Evolutionary conservation across 2,888 invertebrate species (phyloP).

Genomic region (Caenorhabditis japonica): DNA sequence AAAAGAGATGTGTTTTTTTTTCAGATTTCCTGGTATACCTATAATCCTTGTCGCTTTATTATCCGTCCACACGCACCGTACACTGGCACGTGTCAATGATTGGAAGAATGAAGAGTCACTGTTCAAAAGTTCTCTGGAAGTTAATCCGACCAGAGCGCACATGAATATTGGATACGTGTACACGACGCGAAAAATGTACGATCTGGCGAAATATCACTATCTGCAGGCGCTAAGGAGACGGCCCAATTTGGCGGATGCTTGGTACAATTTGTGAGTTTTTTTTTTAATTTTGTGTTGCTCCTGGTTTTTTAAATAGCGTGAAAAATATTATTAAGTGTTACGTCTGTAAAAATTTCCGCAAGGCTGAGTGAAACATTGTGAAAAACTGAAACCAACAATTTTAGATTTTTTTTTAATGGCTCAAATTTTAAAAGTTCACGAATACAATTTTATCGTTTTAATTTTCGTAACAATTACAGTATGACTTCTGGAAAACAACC

Average conservation of each 20-base stretch:
- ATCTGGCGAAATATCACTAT: slow-evolving; percentile 92
- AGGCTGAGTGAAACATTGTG: too few species aligned
- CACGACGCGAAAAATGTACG: slow-evolving; percentile 88
- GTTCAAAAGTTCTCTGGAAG: slow-evolving; percentile 89
- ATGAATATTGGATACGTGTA: slow-evolving; percentile 96
- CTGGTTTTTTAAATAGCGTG: too few species aligned
- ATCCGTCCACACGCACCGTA: slow-evolving; percentile 37
- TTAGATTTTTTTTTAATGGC: too few species aligned
- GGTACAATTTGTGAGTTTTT: slow-evolving; percentile 92
- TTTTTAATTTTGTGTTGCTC: not conserved
- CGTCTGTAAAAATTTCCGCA: too few species aligned
- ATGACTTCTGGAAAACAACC: too few species aligned
- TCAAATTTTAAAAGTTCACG: too few species aligned
- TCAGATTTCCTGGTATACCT: not conserved
- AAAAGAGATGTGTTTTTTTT: too few species aligned
- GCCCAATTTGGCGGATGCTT: slow-evolving; percentile 98
- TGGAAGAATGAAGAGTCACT: slow-evolving; percentile 79
- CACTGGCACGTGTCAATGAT: slow-evolving; percentile 53
- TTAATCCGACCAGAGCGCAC: slow-evolving; percentile 92
- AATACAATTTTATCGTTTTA: too few species aligned
- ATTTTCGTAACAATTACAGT: too few species aligned
- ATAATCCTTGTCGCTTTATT: slow-evolving; percentile 30
- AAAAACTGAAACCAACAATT: too few species aligned
- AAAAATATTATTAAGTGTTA: too few species aligned
- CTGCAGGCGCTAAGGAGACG: slow-evolving; percentile 90